Conservation (phyloP, 2,888 invertebrate genomes). For the Electrophaes corylata region DNA sequence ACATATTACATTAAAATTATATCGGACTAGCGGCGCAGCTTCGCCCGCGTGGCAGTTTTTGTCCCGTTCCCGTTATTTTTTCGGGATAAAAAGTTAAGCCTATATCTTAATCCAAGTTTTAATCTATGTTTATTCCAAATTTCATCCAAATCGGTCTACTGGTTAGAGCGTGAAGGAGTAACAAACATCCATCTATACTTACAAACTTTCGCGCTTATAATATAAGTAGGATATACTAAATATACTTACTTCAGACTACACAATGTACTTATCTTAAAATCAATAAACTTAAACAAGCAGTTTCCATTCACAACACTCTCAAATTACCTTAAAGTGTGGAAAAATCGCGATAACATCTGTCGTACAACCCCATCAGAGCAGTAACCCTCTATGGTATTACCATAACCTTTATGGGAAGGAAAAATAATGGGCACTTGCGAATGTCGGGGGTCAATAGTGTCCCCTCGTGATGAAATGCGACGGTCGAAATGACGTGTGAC, state of each 20-base stretch:
- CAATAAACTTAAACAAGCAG: conserved; percentile 39
- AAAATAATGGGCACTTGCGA: conserved; percentile 73
- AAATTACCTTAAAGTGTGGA: conserved; percentile 49
- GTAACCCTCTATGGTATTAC: conserved; percentile 72
- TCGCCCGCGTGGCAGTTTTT: no score
- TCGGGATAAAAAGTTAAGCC: no score
- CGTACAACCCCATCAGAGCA: conserved; percentile 49
- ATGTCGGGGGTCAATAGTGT: conserved; percentile 63
- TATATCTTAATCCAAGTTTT: no score
- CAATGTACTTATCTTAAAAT: conserved; percentile 23
- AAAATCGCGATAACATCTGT: conserved; percentile 69
- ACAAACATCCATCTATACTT: no score
- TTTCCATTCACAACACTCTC: conserved; percentile 57
- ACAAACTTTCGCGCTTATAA: no score
- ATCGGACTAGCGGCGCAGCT: no score
- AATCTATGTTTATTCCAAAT: no score
- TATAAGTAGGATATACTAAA: no score
- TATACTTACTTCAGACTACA: neutral
- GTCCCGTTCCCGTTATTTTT: no score
- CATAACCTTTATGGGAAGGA: conserved; percentile 79
- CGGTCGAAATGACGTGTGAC: conserved; percentile 81
- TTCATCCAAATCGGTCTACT: no score
- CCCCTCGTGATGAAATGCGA: conserved; percentile 81
- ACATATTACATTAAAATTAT: no score
- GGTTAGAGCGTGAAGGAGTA: no score